These are phyloP conservation scores for Zhuqinia jingwanae DNA, from an alignment of 2,888 invertebrate species.

Conservation along the genomic window DNA sequence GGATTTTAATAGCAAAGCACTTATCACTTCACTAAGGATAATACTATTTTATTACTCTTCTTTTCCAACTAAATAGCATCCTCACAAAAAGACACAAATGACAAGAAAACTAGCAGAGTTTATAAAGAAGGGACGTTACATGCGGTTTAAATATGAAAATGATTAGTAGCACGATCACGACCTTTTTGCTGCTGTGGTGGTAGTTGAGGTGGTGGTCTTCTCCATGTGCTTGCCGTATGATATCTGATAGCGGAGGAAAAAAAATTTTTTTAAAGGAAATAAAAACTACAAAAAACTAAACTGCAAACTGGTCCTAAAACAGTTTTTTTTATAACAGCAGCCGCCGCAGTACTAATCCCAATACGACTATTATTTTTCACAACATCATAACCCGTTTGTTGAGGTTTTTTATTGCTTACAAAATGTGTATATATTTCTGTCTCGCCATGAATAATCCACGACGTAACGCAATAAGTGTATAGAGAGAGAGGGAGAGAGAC, in stretches of 20 bases:
- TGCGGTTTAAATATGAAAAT: too few species aligned
- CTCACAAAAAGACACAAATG: too few species aligned
- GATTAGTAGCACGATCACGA: slow-evolving; percentile 17
- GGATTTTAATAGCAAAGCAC: too few species aligned
- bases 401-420: neutral
- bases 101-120: too few species aligned
- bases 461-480: too few species aligned
- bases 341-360: neutral
- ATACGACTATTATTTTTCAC: slow-evolving; percentile 5
- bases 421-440: neutral
- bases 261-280: neutral
- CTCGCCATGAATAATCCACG: too few species aligned
- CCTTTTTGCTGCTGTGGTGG: neutral
- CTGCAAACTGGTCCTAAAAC: slow-evolving; percentile 44
- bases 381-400: slow-evolving; percentile 32
- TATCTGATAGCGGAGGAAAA: slow-evolving; percentile 12
- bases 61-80: too few species aligned
- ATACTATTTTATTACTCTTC: too few species aligned
- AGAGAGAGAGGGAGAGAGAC: too few species aligned
- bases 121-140: too few species aligned
- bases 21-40: too few species aligned
- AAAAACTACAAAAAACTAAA: slow-evolving; percentile 6
- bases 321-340: slow-evolving; percentile 28
- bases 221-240: slow-evolving; percentile 35
- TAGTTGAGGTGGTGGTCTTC: too few species aligned